Evolutionary conservation across 2,888 invertebrate species (phyloP).

Genomic region (Drosophila cognata): DNA sequence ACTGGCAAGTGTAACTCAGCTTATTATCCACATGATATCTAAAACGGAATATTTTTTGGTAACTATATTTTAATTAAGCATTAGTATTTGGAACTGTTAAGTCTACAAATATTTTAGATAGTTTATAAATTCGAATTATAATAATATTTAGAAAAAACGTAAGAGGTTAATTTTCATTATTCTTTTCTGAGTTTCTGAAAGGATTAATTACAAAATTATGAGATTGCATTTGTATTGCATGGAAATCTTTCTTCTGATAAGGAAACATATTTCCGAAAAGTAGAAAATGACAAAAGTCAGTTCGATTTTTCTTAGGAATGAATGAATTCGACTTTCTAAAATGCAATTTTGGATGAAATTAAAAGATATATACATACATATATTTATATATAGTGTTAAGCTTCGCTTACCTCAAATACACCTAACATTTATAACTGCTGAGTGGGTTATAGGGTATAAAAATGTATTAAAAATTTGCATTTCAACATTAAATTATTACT

Average conservation of each 20-base stretch:
- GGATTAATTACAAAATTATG: not conserved
- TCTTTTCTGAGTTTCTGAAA: not conserved
- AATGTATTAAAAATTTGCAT: constrained; percentile 79
- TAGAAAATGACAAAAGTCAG: not conserved
- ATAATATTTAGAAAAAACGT: not conserved
- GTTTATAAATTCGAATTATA: not conserved
- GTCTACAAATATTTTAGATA: not conserved
- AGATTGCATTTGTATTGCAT: not conserved
- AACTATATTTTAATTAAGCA: not conserved
- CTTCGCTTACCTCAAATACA: not conserved
- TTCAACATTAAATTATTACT: constrained; percentile 79
- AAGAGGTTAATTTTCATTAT: not conserved
- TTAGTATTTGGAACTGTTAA: not conserved
- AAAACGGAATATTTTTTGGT: not conserved
- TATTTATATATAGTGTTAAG: not conserved
- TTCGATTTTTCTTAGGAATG: not conserved
- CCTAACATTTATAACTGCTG: not conserved
- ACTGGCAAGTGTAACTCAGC: not conserved
- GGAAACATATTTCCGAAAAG: not conserved
- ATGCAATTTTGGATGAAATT: not conserved
- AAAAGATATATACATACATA: not conserved
- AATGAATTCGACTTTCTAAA: not conserved
- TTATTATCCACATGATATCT: not conserved
- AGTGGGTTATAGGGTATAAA: constrained; percentile 43
- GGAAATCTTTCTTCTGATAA: not conserved